These are phyloP conservation scores for Cnemophilus loriae DNA, from an alignment of 2,113 vertebrate genomes.

Conservation along the genomic window DNA sequence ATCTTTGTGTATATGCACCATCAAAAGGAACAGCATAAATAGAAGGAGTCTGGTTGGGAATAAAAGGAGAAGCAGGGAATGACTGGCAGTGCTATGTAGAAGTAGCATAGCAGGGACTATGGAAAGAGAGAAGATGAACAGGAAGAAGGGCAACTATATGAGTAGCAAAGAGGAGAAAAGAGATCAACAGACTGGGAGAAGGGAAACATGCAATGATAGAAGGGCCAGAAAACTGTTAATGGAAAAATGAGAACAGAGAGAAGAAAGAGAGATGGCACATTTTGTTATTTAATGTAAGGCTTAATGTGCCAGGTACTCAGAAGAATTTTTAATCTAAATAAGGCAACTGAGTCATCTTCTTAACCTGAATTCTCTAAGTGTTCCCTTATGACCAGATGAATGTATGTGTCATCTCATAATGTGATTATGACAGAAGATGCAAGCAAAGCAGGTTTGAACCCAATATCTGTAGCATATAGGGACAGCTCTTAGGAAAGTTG, in stretches of 20 bases:
- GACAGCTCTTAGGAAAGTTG: background rate
- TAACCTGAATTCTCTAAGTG: background rate
- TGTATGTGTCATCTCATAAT: background rate
- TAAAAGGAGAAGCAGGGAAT: background rate
- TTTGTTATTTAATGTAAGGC: background rate
- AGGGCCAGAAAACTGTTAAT: background rate
- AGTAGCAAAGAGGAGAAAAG: background rate
- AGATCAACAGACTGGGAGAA: background rate
- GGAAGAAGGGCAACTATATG: background rate
- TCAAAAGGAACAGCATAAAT: background rate
- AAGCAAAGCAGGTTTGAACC: constrained; percentile 3
- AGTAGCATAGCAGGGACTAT: background rate
- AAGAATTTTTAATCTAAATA: constrained; percentile 4
- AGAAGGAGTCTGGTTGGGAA: background rate
- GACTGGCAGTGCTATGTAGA: background rate
- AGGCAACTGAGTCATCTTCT: background rate
- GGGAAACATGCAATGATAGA: background rate
- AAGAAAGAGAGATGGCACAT: background rate
- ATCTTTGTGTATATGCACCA: background rate
- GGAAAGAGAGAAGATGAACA: background rate
- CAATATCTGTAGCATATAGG: background rate
- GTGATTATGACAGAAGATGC: background rate
- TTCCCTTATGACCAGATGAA: background rate
- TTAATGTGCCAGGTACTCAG: background rate
- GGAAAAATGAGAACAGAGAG: background rate